Evolutionary conservation across 2,797 vertebrate genomes (phyloP).

Genomic region (Eulemur mongoz): DNA sequence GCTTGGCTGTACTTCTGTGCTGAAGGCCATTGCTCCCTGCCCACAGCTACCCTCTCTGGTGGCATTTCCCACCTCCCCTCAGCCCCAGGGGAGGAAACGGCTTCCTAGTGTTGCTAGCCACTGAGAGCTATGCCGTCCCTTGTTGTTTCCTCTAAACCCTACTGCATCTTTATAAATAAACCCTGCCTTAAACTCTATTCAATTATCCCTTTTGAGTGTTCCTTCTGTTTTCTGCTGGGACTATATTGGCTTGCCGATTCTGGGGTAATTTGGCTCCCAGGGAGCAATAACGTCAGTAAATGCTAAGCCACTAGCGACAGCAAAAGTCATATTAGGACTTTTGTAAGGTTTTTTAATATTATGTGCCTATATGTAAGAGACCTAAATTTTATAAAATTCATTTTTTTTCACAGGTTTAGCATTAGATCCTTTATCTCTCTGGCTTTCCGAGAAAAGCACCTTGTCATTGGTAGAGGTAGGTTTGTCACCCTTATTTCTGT

Average conservation of each 20-base stretch:
- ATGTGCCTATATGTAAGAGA: background rate
- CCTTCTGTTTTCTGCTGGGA: background rate
- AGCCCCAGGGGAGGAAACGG: background rate
- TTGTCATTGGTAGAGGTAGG: background rate
- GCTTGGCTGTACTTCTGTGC: background rate
- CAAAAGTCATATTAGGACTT: background rate
- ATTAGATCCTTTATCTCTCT: background rate
- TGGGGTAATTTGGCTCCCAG: background rate
- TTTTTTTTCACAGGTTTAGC: background rate
- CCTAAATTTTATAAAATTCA: background rate
- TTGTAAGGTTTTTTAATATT: background rate
- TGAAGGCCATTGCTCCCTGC: background rate
- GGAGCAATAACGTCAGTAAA: background rate
- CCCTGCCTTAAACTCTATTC: background rate
- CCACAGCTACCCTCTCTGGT: no score
- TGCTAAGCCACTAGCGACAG: background rate
- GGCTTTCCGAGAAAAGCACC: background rate
- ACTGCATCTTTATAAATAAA: background rate
- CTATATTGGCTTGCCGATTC: background rate
- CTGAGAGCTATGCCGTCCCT: background rate
- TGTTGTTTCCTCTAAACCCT: background rate
- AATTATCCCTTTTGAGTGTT: background rate
- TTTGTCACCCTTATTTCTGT: background rate
- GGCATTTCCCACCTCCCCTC: background rate
- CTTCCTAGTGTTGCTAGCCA: background rate